Evolutionary conservation across 30 jellyfish, hydroid and myxozoan genomes (phyloP), one percentile per base, ranked within the genome.

Genomic region (Catostylus mosaicus): DNA sequence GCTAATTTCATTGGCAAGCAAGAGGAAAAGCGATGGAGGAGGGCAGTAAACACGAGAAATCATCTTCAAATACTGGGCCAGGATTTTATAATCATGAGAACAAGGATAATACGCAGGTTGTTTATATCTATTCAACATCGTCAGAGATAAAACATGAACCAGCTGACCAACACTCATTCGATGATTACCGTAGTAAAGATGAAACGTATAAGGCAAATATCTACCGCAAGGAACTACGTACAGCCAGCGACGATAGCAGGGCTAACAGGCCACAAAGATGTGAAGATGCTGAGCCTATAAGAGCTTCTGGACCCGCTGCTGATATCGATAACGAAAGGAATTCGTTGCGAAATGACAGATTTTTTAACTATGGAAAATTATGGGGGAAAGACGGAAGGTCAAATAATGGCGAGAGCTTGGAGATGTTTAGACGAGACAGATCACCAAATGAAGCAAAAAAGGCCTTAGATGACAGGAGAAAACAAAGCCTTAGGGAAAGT

Each of bases 21-120:
- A 48, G 65, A 35, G 37, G 29, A 19, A 24, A 68, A 59, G 56
- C 78, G 64, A 77, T 77, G 88, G 88, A 77, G 23, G 88, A 77
- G 34, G 68, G 52, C 34, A 69, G 78, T 36, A 77, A 77, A 57
- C 38, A 30, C 31, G 88, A 77, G 36, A 74, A 74, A 54, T 60
- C 85, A 50, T 22, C 71, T 20, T 29, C 54, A 46, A 18, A 62
- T 51, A 27, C 61, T 56, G 76, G 30, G 22, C 88, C 88, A 32
- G 64, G 37, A 16, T 60, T 77, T 57, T 40, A 59, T 61, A 61
- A 64, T 40, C 65, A 35, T 29, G 92, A 82, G 29, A 68, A 45
- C 75, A 82, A 82, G 73, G 81, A 56, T 27, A 79, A 52, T 45
- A 46, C 89, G 57, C 89, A 79, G 68, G 91, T 81, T 81, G 91